Percentiles rank a stretch among this genome's conserved stretches.
Conservation (phyloP, 2,113 vertebrate genomes). For the Pygoscelis adeliae region DNA sequence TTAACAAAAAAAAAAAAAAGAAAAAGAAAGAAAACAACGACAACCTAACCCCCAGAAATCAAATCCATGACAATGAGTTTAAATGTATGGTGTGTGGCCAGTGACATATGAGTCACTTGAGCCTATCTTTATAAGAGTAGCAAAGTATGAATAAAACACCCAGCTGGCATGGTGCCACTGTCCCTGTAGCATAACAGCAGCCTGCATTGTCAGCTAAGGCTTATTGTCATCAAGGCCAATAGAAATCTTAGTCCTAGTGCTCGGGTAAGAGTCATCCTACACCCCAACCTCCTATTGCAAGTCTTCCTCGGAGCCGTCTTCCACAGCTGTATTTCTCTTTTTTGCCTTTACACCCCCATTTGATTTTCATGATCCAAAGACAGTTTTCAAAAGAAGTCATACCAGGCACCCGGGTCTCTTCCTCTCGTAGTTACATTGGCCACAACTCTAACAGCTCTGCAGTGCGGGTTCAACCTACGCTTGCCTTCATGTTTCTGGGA, state of each 20-base stretch:
- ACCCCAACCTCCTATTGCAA: not conserved
- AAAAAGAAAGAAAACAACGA: not conserved
- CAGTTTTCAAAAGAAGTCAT: not conserved
- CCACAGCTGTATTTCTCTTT: not conserved
- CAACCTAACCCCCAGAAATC: not conserved
- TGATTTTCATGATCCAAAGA: not conserved
- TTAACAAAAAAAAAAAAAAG: not conserved
- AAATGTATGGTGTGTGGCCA: constrained; percentile 42
- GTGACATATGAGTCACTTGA: constrained; percentile 54
- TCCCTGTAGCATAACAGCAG: not conserved
- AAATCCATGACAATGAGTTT: constrained; percentile 16
- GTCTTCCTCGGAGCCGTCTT: not conserved
- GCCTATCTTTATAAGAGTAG: constrained; percentile 26
- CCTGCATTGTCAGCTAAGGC: not conserved
- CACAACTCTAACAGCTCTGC: not conserved
- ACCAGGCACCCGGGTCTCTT: not conserved
- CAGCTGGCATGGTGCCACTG: not conserved
- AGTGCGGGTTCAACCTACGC: rapidly evolving
- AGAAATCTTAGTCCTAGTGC: not conserved
- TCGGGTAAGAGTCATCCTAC: not conserved
- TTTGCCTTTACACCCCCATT: not conserved
- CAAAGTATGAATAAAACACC: not conserved
- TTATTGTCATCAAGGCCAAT: not conserved
- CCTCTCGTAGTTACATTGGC: rapidly evolving
- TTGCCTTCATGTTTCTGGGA: not conserved